phyloP scores from a whole-genome alignment of 2,888 invertebrate species.

The Luperina nickerlii region DNA sequence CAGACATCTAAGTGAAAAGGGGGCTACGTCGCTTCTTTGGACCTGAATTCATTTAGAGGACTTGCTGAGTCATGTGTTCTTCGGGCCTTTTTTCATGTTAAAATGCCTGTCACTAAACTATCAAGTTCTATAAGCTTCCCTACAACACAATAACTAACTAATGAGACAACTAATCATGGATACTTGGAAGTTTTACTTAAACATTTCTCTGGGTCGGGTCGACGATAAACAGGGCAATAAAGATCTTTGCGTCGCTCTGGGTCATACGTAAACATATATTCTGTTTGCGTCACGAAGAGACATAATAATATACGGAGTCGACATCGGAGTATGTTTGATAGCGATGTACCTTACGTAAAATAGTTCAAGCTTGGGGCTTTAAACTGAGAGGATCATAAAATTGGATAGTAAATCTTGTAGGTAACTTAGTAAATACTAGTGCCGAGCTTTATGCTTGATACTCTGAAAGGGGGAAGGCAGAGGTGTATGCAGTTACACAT shows the following conservation, averaged over 20 bases:
- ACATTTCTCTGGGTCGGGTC: constrained; percentile 46
- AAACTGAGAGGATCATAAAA: constrained; percentile 22
- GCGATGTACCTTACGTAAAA: constrained; percentile 5
- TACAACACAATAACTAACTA: constrained; percentile 26
- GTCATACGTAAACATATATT: constrained; percentile 61
- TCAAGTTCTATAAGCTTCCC: background rate
- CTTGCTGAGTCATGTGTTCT: background rate
- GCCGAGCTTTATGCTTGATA: background rate
- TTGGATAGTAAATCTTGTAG: constrained; percentile 12
- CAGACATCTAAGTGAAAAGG: background rate
- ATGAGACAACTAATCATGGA: constrained; percentile 48
- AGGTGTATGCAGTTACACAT: background rate
- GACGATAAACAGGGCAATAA: constrained; percentile 65
- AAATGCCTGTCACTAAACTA: background rate
- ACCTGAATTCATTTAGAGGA: background rate
- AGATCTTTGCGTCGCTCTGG: constrained; percentile 51
- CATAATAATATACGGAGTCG: constrained; percentile 30
- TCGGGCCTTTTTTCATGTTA: background rate
- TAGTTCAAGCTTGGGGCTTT: constrained; percentile 5
- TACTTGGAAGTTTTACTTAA: constrained; percentile 57
- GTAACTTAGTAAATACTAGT: background rate
- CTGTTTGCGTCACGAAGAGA: constrained; percentile 33
- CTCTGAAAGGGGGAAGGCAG: too few relatives aligned
- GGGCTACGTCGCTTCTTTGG: background rate
- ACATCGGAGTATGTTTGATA: constrained; percentile 7